Percentiles rank a stretch among this genome's conserved stretches.
Conservation (phyloP, 1,140 invertebrate species). For the Bombus superbus region DNA sequence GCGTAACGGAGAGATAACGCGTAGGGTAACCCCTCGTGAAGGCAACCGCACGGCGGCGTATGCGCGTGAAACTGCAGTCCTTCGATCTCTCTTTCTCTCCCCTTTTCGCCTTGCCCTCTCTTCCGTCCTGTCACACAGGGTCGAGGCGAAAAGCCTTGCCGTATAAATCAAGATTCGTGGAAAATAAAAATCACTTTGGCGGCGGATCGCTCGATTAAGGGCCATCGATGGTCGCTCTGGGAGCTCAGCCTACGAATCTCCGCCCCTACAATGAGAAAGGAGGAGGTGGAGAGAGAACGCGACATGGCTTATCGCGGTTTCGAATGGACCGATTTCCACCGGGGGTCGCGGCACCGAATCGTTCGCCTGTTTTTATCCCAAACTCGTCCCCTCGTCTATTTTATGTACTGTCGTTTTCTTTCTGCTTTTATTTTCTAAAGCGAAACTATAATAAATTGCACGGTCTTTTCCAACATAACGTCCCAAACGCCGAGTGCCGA, state of each 20-base stretch:
- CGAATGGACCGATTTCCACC: constrained; percentile 71
- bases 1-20: constrained; percentile 80
- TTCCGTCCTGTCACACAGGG: neutral
- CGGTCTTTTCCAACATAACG: neutral
- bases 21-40: constrained; percentile 60
- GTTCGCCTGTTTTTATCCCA: constrained; percentile 48
- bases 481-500: too few species aligned
- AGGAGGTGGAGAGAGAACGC: constrained; percentile 9
- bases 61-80: constrained; percentile 47
- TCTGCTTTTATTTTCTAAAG: neutral
- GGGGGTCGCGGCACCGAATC: constrained; percentile 50
- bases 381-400: constrained; percentile 43
- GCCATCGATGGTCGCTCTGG: constrained; percentile 80
- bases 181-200: constrained; percentile 83
- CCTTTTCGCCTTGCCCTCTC: neutral
- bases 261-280: neutral
- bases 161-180: constrained; percentile 81
- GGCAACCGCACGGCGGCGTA: constrained; percentile 54
- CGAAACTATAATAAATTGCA: neutral
- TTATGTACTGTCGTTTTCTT: neutral
- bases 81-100: constrained; percentile 25
- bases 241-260: constrained; percentile 49
- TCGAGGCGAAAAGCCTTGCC: constrained; percentile 16
- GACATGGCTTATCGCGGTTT: constrained; percentile 79
- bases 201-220: constrained; percentile 80